A percentile compares a stretch with the other conserved stretches of the same genome.
phyloP scores from a whole-genome alignment of 2,888 invertebrate genomes.

The Drosophila meridionalis region DNA sequence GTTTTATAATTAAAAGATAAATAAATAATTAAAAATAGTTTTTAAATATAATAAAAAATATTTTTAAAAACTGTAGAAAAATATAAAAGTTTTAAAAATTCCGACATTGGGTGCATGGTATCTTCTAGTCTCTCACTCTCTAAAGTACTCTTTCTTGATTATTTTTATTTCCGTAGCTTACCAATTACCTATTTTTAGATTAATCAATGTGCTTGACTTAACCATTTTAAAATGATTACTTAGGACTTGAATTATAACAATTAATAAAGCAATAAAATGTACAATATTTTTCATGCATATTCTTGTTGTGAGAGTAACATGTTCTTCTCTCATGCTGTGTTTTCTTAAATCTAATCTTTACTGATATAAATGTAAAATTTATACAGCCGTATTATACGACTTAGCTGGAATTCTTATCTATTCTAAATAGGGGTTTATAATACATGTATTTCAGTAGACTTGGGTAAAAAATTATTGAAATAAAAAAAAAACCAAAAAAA shows the following conservation, averaged over 20 bases:
- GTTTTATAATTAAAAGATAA: too few species aligned
- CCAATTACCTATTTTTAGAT: neutral
- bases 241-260: neutral
- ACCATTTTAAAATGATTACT: neutral
- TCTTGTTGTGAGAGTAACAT: neutral
- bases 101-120: too few species aligned
- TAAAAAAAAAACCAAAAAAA: too few species aligned
- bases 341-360: slow-evolving; percentile 8
- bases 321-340: neutral
- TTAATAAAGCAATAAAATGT: neutral
- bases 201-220: neutral
- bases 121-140: too few species aligned
- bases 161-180: neutral
- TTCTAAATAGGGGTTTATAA: neutral
- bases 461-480: too few species aligned
- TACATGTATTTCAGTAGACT: neutral
- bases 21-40: too few species aligned
- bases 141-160: too few species aligned
- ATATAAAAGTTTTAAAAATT: too few species aligned
- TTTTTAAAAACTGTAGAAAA: too few species aligned
- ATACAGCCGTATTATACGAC: slow-evolving; percentile 15
- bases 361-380: slow-evolving; percentile 42
- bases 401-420: slow-evolving; percentile 20
- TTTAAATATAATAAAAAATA: too few species aligned
- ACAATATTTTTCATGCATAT: neutral